Evolutionary conservation across 2,113 vertebrate species (phyloP), one percentile per base, ranked within the genome.

Genomic region (Mirza zaza): DNA sequence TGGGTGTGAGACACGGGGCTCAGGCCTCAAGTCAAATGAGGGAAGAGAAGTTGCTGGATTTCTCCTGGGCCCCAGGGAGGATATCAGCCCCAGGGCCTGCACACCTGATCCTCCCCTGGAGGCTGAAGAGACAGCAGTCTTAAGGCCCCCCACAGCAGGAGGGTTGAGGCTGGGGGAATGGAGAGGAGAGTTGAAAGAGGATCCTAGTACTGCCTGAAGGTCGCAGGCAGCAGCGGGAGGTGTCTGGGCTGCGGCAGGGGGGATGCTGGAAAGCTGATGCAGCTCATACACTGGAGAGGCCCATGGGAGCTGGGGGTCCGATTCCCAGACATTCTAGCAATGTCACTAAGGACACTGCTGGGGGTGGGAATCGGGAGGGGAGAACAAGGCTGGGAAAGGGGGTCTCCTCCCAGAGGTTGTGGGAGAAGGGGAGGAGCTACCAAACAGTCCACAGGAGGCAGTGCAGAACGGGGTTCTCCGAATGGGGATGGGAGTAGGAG

Each of bases 161-260:
- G 57, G 81, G 1, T 27, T 6, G 67, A 57, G 57, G 55, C 34
- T 93, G 68, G 52, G 34, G 34, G 23, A n/a, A 6, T 1, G 3
- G 27, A 55, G 18, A 63, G 79, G 85, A 92, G 59, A 63, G 82
- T 88, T 90, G 91, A 96, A 98, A 98, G 71, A 2, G 93, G 97
- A 98, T 98, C 96, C 97, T 48, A 84, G 92, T 48, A 34, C 90
- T 80, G 93, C 94, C 91, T 98, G 96, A 98, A 99, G 98, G 98
- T 99, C 98, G 98, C 87, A 80, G 57, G 89, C 97, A 96, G 89
- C 86, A 36, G 97, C 2, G 1, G 90, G 52, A 6, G 52, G 96
- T 84, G 94, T 95, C 96, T 97, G 96, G 96, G 90, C 79, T 59
- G 61, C 84, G 6, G 57, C 87, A 82, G 94, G 68, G 80, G 95